phyloP scores from a whole-genome alignment of 2,888 invertebrate genomes.

The Acanthosepion esculentum region DNA sequence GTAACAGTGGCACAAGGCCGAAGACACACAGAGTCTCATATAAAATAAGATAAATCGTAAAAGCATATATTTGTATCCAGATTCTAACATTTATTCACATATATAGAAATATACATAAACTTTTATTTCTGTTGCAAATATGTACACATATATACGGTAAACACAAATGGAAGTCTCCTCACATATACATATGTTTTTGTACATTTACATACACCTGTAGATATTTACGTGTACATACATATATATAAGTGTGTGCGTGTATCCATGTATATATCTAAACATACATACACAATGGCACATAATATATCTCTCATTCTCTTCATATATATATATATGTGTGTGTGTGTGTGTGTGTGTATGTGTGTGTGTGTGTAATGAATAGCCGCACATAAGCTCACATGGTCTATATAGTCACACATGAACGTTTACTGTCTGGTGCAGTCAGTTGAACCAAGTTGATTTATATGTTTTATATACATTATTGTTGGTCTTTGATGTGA shows the following conservation, averaged over 20 bases:
- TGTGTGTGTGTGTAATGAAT: not conserved
- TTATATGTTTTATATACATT: slow-evolving; percentile 23
- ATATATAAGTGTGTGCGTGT: not conserved
- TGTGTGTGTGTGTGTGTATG: no score
- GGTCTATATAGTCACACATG: no score
- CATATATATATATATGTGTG: no score
- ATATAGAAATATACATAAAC: no score
- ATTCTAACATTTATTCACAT: no score
- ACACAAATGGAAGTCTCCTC: not conserved
- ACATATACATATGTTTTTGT: not conserved
- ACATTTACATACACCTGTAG: not conserved
- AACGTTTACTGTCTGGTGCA: slow-evolving; percentile 25
- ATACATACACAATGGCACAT: not conserved
- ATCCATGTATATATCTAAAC: not conserved
- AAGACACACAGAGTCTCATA: no score
- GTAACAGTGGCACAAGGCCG: no score
- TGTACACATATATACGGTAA: not conserved
- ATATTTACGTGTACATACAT: not conserved
- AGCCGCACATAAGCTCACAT: not conserved
- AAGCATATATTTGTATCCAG: no score
- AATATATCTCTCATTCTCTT: not conserved
- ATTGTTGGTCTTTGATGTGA: slow-evolving; percentile 33
- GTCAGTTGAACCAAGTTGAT: slow-evolving; percentile 33
- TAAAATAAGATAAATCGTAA: no score
- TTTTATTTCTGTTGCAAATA: not conserved